Evolutionary conservation across 2,888 invertebrate genomes (phyloP), one percentile per base, ranked within the genome.

Genomic region (Cephus sareptanus): DNA sequence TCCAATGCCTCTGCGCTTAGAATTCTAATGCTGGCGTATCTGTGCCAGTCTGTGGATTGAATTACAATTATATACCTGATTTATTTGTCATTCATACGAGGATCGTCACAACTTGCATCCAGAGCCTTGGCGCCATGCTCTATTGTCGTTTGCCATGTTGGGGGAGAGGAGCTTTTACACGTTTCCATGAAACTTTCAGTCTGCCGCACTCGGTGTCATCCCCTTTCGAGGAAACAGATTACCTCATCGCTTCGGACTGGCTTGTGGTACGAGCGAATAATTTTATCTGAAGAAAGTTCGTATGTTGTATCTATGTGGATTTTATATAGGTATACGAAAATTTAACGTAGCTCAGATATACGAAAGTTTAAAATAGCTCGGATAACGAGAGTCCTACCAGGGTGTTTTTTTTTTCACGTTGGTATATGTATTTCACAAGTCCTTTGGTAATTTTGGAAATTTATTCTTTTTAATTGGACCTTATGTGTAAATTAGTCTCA

Each of bases 21-120:
- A 74, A 74, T 74, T 34, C 74, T 74, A 74, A 74, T 74, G 74
- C 74, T 23, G 23, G 34, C 78, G 83, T 86, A 85, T 87, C 84
- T 86, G 86, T 87, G 87, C 85, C 87, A 87, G 82, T 84, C 81
- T 86, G 86, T 82, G 83, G 84, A 86, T 86, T 83, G 86, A 86
- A 86, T 86, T 84, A 79, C 85, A 84, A 86, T 86, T 85, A 81
- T 82, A 82, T 75, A 79, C 78, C 83, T 83, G 82, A 86, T 84
- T 85, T 86, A 83, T 78, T 85, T 85, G 83, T 85, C 81, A 85
- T 85, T 86, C 85, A 79, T 76, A 69, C 77, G 80, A 68, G 77
- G 75, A 77, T 75, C 74, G 75, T 73, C 74, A 77, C 73, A 79
- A 73, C 75, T 83, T 80, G 82, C 82, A 84, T 82, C 80, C 78